A percentile compares a stretch with the other conserved stretches of the same genome.
These are phyloP conservation scores for Bombycilla garrulus DNA, from an alignment of 2,113 vertebrate species.

Conservation along the genomic window DNA sequence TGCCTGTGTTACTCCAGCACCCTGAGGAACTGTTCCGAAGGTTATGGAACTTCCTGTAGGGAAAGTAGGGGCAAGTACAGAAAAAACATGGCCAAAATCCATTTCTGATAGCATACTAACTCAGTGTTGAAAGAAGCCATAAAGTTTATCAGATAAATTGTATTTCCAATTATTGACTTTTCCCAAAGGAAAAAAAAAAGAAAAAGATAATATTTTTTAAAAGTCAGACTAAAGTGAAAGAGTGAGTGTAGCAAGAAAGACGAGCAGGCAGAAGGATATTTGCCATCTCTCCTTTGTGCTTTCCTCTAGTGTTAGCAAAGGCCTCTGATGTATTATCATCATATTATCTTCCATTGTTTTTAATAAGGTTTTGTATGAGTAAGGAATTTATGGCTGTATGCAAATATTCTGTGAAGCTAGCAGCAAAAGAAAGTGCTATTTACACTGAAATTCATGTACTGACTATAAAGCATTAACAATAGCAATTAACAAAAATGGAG, in stretches of 20 bases:
- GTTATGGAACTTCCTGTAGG: not conserved
- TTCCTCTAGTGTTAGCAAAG: not conserved
- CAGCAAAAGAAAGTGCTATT: conserved; percentile 23
- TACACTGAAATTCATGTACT: conserved; percentile 42
- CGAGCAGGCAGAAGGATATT: not conserved
- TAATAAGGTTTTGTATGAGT: conserved; percentile 15
- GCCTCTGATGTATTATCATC: conserved; percentile 8
- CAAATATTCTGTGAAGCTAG: conserved; percentile 31
- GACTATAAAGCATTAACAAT: conserved; percentile 42
- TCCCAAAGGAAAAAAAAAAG: not conserved
- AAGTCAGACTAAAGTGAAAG: not conserved
- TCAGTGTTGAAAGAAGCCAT: not conserved
- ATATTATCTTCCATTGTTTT: conserved; percentile 1
- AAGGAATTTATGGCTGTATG: conserved; percentile 13
- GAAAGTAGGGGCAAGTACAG: not conserved
- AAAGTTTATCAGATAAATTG: not conserved
- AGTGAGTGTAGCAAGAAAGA: not conserved
- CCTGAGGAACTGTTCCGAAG: not conserved
- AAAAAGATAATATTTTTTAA: not conserved
- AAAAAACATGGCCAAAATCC: not conserved
- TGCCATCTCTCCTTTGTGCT: not conserved
- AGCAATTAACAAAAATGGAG: conserved; percentile 37
- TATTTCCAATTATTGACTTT: not conserved
- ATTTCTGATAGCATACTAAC: not conserved
- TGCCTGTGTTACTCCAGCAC: not conserved